These are phyloP conservation scores for Pachymerium ferrugineum DNA, from an alignment of 2,888 invertebrate genomes.

Conservation along the genomic window DNA sequence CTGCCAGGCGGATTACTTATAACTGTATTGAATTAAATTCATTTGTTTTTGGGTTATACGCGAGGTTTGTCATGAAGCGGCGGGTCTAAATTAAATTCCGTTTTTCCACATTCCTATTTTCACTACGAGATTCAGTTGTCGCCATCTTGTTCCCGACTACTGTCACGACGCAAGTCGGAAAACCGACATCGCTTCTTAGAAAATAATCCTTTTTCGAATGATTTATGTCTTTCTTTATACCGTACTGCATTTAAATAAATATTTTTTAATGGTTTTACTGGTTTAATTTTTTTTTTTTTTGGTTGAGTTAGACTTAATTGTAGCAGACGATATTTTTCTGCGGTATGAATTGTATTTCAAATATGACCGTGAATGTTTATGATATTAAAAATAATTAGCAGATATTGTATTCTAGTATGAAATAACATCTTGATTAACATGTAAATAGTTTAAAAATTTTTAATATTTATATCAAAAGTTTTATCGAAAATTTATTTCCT, in stretches of 20 bases:
- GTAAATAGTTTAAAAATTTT: too few relatives aligned
- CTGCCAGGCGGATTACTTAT: not conserved
- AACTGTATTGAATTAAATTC: not conserved
- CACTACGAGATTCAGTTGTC: constrained; percentile 8
- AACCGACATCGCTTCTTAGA: not conserved
- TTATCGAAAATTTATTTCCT: too few relatives aligned
- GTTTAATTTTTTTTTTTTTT: not conserved
- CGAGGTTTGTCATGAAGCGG: not conserved
- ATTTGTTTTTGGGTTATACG: not conserved
- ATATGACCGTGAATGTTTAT: too few relatives aligned
- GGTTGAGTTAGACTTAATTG: too few relatives aligned
- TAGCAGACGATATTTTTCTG: constrained; percentile 23
- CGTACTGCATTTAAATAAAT: not conserved
- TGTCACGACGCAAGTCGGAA: not conserved
- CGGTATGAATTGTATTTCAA: not conserved
- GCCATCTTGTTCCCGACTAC: constrained; percentile 15
- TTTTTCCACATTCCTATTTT: not conserved
- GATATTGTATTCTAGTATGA: too few relatives aligned
- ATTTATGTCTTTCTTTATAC: not conserved
- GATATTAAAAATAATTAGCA: too few relatives aligned
- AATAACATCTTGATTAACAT: too few relatives aligned
- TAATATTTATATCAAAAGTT: too few relatives aligned
- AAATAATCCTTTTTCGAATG: not conserved
- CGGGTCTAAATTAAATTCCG: not conserved
- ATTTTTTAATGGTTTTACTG: not conserved